Conservation (phyloP, 2,113 vertebrate genomes). For the Cariama cristata region DNA sequence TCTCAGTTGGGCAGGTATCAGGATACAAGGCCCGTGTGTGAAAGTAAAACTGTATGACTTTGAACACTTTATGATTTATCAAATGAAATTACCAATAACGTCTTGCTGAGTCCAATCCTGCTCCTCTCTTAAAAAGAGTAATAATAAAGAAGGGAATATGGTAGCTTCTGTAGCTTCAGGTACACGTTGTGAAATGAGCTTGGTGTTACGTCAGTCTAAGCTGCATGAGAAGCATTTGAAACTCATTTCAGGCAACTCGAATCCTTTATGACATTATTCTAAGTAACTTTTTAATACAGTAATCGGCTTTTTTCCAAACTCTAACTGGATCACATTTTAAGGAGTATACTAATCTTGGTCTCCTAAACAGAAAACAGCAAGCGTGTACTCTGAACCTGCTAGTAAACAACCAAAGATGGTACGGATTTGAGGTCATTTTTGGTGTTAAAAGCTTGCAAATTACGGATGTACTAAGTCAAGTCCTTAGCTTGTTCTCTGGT, state of each 20-base stretch:
- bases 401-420: not conserved
- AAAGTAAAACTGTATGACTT: not conserved
- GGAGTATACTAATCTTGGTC: not conserved
- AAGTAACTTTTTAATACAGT: not conserved
- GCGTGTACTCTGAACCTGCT: not conserved
- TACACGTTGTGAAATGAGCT: not conserved
- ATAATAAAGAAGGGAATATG: not conserved
- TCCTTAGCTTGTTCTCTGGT: not conserved
- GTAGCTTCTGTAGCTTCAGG: not conserved
- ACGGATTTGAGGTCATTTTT: not conserved
- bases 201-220: fast-evolving
- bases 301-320: not conserved
- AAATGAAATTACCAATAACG: not conserved
- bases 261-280: not conserved
- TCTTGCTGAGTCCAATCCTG: not conserved
- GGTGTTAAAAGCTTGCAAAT: not conserved
- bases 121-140: not conserved
- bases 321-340: not conserved
- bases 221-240: not conserved
- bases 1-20: not conserved
- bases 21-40: not conserved
- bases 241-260: not conserved
- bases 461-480: not conserved
- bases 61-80: not conserved
- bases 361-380: not conserved